These are phyloP conservation scores for Apodemus speciosus DNA, from an alignment of 2,113 vertebrate genomes.

Conservation along the genomic window DNA sequence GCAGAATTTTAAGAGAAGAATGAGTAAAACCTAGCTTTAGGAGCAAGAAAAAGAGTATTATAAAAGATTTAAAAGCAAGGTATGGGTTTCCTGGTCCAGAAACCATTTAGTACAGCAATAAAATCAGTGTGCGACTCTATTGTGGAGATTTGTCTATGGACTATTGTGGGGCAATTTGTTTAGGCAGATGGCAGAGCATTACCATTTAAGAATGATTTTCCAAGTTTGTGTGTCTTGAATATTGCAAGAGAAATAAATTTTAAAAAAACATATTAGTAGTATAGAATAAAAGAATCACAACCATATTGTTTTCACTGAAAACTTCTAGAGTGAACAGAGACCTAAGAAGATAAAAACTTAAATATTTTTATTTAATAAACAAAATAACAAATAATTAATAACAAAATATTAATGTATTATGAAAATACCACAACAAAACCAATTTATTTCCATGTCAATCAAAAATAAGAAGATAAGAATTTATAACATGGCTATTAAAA, in stretches of 20 bases:
- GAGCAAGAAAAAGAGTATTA: slow-evolving; percentile 65
- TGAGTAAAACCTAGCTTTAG: slow-evolving; percentile 50
- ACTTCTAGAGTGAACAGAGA: neutral
- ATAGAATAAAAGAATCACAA: neutral
- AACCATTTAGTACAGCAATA: slow-evolving; percentile 58
- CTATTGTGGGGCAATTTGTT: slow-evolving; percentile 47
- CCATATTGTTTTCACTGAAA: neutral
- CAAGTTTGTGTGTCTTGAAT: slow-evolving; percentile 48
- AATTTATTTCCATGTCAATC: neutral
- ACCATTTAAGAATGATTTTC: slow-evolving; percentile 68
- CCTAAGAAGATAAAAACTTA: neutral
- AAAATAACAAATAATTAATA: too few species aligned
- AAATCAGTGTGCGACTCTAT: slow-evolving; percentile 46
- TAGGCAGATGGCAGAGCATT: slow-evolving; percentile 53
- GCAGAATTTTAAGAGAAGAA: slow-evolving; percentile 66
- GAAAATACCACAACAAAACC: neutral
- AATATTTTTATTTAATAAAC: neutral
- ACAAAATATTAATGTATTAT: neutral
- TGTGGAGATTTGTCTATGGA: slow-evolving; percentile 61
- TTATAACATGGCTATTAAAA: neutral
- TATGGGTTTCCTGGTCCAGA: slow-evolving; percentile 54
- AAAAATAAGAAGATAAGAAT: neutral
- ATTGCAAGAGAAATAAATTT: slow-evolving; percentile 56
- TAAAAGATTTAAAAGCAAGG: slow-evolving; percentile 77
- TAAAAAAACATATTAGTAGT: slow-evolving; percentile 5